A percentile compares a stretch with the other conserved stretches of the same genome.
phyloP scores from a whole-genome alignment of 2,113 vertebrate genomes.

The Pseudorectes ferrugineus region DNA sequence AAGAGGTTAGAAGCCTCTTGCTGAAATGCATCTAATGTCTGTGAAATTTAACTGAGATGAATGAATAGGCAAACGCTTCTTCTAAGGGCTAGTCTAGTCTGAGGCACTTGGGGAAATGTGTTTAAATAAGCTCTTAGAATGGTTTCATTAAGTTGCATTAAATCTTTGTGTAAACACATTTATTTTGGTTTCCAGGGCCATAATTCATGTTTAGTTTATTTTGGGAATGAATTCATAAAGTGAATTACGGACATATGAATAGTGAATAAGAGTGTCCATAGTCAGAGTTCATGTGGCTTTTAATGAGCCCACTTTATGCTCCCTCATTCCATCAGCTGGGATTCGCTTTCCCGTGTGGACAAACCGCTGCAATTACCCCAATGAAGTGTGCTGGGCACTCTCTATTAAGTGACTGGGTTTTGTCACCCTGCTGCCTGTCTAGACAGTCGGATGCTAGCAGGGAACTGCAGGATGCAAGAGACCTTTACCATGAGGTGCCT shows the following conservation, averaged over 20 bases:
- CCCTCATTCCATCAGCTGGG: neutral
- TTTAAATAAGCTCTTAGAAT: conserved; percentile 46
- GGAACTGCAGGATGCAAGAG: neutral
- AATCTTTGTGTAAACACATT: conserved; percentile 47
- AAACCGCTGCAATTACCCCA: neutral
- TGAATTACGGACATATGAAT: conserved; percentile 1
- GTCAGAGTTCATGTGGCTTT: conserved; percentile 20
- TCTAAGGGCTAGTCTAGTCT: conserved; percentile 1
- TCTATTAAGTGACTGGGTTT: neutral
- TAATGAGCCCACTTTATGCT: conserved; percentile 18
- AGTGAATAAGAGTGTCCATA: neutral
- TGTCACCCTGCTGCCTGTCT: neutral
- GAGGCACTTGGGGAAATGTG: conserved; percentile 26
- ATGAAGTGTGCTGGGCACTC: neutral
- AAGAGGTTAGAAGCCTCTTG: conserved; percentile 10
- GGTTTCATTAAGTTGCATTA: conserved; percentile 25
- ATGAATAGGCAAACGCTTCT: neutral
- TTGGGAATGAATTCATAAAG: conserved; percentile 39
- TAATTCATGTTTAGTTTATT: conserved; percentile 35
- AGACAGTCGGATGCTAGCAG: neutral
- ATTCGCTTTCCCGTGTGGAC: neutral
- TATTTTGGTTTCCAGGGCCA: conserved; percentile 28
- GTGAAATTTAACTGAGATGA: conserved; percentile 24
- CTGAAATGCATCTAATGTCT: conserved; percentile 8
- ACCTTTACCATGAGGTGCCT: neutral